These are phyloP conservation scores for Bombus waltoni DNA, from an alignment of 1,140 invertebrate genomes.

Conservation along the genomic window DNA sequence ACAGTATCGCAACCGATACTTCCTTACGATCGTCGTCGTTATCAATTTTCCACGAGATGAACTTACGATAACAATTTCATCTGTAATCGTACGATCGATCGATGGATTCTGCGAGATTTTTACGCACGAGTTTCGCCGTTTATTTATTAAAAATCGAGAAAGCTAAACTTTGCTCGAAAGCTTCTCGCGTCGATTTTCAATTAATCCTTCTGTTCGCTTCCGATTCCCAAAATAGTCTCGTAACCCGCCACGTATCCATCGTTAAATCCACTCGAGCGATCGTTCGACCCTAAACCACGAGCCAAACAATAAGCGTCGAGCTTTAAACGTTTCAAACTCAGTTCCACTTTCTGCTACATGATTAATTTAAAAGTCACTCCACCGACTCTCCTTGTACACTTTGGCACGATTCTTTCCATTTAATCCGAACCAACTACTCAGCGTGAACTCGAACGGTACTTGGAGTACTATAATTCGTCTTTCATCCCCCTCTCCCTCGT, in stretches of 20 bases:
- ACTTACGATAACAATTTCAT: too few relatives aligned
- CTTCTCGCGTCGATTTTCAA: background rate
- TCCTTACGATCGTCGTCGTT: too few relatives aligned
- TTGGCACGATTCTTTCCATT: conserved; percentile 20
- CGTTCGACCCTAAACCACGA: background rate
- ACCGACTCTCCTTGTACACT: background rate
- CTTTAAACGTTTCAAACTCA: background rate
- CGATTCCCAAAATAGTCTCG: background rate
- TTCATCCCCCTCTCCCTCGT: background rate
- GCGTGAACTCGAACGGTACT: background rate
- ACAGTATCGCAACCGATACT: too few relatives aligned
- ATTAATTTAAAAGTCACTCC: conserved; percentile 27
- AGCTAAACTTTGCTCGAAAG: too few relatives aligned
- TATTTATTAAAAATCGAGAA: too few relatives aligned
- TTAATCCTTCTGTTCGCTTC: background rate
- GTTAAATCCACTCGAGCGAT: background rate
- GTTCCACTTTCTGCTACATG: background rate
- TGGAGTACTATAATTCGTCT: background rate
- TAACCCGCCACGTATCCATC: background rate
- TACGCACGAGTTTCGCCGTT: too few relatives aligned
- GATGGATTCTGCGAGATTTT: too few relatives aligned
- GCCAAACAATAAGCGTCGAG: background rate
- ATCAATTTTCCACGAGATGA: too few relatives aligned
- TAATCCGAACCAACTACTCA: conserved; percentile 8
- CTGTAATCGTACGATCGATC: too few relatives aligned